phyloP scores from a whole-genome alignment of 2,888 invertebrate genomes.

The Bellardia pandia region DNA sequence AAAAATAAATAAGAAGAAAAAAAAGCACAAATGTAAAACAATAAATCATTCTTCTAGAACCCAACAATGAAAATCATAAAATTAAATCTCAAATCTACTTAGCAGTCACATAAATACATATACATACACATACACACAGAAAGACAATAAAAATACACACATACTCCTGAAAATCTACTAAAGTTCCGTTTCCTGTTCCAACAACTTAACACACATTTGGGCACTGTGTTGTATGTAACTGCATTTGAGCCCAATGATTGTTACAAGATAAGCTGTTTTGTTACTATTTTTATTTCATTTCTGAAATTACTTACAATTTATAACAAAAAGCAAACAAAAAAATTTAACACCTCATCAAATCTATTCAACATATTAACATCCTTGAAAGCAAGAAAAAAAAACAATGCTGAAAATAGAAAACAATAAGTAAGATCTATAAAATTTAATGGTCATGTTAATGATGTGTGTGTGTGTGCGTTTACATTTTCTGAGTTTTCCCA shows the following conservation, averaged over 20 bases:
- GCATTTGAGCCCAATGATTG: background rate
- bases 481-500: background rate
- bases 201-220: background rate
- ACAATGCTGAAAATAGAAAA: conserved; percentile 18
- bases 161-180: conserved; percentile 14
- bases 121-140: background rate
- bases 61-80: conserved; percentile 40
- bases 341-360: conserved; percentile 66
- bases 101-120: background rate
- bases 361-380: conserved; percentile 55
- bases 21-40: conserved; percentile 43
- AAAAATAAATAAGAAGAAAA: conserved; percentile 25
- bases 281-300: background rate
- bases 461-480: conserved; percentile 38
- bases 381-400: conserved; percentile 13
- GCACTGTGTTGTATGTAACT: no score
- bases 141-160: conserved; percentile 1
- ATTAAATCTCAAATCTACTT: conserved; percentile 46
- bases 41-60: conserved; percentile 62
- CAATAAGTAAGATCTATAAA: conserved; percentile 61
- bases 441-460: conserved; percentile 64
- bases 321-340: conserved; percentile 14
- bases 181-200: conserved; percentile 44
- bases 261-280: conserved; percentile 40
- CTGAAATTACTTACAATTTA: conserved; percentile 48